phyloP scores from a whole-genome alignment of 2,797 vertebrate species.

The Cirrhinus mrigala region DNA sequence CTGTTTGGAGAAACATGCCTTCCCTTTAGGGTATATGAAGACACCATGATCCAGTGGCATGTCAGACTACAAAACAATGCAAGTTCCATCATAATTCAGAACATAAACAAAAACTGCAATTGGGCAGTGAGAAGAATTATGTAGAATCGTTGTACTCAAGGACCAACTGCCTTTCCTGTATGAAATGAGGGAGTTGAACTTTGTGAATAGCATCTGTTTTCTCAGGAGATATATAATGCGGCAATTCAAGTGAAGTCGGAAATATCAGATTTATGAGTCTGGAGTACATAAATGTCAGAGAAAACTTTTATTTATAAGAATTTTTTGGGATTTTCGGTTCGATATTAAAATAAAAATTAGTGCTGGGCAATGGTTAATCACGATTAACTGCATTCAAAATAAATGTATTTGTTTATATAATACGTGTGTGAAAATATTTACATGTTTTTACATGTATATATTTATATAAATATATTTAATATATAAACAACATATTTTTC shows the following conservation, averaged over 20 bases:
- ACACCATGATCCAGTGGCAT: conserved; percentile 14
- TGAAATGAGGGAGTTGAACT: neutral
- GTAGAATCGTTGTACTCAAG: neutral
- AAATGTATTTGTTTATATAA: too few species aligned
- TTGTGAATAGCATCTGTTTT: neutral
- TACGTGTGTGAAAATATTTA: too few species aligned
- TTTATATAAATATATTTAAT: too few species aligned
- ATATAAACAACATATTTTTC: too few species aligned
- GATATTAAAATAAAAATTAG: too few species aligned
- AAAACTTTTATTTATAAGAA: neutral
- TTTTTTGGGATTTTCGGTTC: too few species aligned
- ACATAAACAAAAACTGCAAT: neutral
- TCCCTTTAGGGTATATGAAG: conserved; percentile 47
- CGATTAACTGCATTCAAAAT: too few species aligned
- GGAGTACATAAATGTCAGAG: neutral
- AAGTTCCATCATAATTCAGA: neutral
- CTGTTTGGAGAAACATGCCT: conserved; percentile 34
- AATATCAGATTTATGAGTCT: neutral
- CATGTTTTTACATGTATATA: too few species aligned
- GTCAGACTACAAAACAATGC: neutral
- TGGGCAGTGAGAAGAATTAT: neutral
- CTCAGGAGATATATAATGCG: neutral
- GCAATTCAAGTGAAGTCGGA: neutral
- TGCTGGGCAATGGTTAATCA: too few species aligned
- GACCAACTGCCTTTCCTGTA: neutral